phyloP scores from a whole-genome alignment of 2,113 vertebrate species.

The Leucopsar rothschildi region DNA sequence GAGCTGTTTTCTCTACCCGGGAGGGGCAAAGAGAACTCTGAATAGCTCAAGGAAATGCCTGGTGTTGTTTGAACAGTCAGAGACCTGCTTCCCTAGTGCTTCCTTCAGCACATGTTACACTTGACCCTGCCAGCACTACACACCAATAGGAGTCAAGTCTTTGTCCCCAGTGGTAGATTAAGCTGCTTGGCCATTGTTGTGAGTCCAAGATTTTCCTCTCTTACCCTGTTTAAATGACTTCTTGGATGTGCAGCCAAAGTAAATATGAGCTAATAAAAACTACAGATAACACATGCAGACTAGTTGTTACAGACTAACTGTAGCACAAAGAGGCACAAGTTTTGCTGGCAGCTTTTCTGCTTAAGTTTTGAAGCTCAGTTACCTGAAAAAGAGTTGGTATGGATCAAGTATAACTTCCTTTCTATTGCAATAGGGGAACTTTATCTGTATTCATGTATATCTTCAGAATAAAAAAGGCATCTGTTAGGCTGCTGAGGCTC shows the following conservation, averaged over 20 bases:
- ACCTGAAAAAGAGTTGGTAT: not conserved
- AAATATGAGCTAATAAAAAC: constrained; percentile 54
- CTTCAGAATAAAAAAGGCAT: not conserved
- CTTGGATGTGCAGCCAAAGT: constrained; percentile 47
- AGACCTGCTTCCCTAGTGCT: constrained; percentile 50
- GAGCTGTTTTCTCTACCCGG: not conserved
- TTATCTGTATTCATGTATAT: not conserved
- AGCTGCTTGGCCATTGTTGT: constrained; percentile 35
- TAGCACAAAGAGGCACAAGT: not conserved
- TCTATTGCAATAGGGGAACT: not conserved
- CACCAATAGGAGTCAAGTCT: constrained; percentile 25
- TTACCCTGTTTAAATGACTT: not conserved
- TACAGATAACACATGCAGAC: not conserved
- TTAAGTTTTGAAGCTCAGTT: not conserved
- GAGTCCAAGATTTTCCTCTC: constrained; percentile 58
- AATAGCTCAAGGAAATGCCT: constrained; percentile 43
- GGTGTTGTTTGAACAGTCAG: not conserved
- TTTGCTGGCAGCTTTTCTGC: not conserved
- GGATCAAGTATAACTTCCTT: not conserved
- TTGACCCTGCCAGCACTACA: constrained; percentile 13
- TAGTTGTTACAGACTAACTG: not conserved
- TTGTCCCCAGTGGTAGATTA: constrained; percentile 51
- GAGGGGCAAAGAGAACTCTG: not conserved
- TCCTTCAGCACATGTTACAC: constrained; percentile 37
- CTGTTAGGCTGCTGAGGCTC: not conserved